Percentiles rank a stretch among this genome's conserved stretches.
phyloP scores from a whole-genome alignment of 2,113 vertebrate species.

The Oreotragus oreotragus region DNA sequence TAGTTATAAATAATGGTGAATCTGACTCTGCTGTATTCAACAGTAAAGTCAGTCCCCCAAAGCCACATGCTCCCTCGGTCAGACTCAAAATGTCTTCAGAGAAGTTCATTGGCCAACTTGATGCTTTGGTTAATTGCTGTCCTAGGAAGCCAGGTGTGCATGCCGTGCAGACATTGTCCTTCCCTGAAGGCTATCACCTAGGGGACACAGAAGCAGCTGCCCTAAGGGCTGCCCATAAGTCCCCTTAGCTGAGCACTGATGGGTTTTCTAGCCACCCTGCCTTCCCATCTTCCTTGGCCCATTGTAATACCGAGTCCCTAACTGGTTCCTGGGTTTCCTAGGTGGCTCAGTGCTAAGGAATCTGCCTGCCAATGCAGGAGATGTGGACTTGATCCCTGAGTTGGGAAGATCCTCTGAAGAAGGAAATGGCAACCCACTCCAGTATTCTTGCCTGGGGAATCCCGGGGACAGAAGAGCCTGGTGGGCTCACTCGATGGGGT shows the following conservation, averaged over 20 bases:
- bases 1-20: not conserved
- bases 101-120: not conserved
- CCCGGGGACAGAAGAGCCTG: not conserved
- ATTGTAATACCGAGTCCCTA: not conserved
- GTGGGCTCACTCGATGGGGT: fast-evolving
- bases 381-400: not conserved
- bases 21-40: not conserved
- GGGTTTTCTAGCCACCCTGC: not conserved
- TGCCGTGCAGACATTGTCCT: not conserved
- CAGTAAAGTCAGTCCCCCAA: not conserved
- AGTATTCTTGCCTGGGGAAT: not conserved
- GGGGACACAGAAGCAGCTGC: not conserved
- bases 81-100: not conserved
- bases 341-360: not conserved
- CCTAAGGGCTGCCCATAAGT: too few relatives aligned
- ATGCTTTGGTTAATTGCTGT: not conserved
- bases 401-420: not conserved
- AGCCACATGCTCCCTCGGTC: not conserved
- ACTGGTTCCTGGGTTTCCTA: not conserved
- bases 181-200: not conserved
- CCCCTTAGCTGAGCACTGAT: not conserved
- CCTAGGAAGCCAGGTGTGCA: fast-evolving
- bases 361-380: not conserved
- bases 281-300: not conserved
- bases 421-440: not conserved